Base-by-base conservation (phyloP, 1,140 invertebrate genomes). In the Halictus rubicundus region DNA sequence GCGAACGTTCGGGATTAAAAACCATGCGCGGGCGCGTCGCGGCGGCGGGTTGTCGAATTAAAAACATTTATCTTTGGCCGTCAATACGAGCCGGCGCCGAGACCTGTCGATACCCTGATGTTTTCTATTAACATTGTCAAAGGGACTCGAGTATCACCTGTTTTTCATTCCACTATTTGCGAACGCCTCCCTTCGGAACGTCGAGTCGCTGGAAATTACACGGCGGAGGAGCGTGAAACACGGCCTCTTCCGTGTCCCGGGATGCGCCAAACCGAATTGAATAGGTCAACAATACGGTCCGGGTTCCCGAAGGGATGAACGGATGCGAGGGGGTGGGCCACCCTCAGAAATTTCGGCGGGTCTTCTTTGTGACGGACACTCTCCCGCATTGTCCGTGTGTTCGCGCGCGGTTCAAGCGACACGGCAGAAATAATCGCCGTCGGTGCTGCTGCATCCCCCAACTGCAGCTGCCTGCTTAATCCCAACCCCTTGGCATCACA, bases 331-430 rank as follows among this genome's bases (percentile, higher is more conserved):
- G 64, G 16, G 19, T 16, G 8, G 12, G 66, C 37, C 57, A 16
- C 61, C 64, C 68, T 52, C 54, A 73, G 60, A 77, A 69, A 81
- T 82, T 68, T 78, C 16, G 57, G n/a, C 68, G 46, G 49, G 69
- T 71, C 74, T 77, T 80, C 78, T 63, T 64, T 49, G n/a, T 84
- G 84, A 87, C 63, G 76, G 82, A 86, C 86, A 78, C 70, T 80
- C 73, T 69, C 66, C 46, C 74, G 75, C 70, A 59, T 70, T 42
- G 61, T 52, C 23, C 32, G 39, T 39, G 37, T 54, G 32, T 61
- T 25, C 59, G 46, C 59, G 46, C 63, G 68, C 37, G 23, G 60
- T 60, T 84, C 71, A 82, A 87, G 76, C 78, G 82, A 86, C 84
- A 86, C 84, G 81, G 84, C 64, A 39, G 46, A 60, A 77, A 82